Conservation (phyloP, 2,797 vertebrate species). For the Podargus strigoides region DNA sequence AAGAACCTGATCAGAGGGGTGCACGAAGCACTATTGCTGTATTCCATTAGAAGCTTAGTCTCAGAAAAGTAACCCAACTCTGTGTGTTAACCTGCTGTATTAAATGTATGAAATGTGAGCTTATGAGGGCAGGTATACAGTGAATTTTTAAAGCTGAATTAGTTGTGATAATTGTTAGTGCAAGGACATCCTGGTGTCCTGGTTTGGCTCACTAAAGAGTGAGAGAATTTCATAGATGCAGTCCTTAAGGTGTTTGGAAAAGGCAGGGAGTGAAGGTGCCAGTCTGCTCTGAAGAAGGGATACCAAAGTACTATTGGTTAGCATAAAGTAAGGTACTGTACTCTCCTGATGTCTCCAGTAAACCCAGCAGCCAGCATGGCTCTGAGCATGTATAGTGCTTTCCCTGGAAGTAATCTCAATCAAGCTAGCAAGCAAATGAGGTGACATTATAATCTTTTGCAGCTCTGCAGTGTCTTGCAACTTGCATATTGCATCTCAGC, state of each 20-base stretch:
- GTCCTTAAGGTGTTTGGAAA: neutral
- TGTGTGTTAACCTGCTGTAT: neutral
- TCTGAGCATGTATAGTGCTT: fast-evolving
- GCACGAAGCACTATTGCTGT: fast-evolving
- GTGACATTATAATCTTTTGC: neutral
- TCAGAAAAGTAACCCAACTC: neutral
- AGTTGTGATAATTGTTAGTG: neutral
- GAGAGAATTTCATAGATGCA: neutral
- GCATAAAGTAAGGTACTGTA: neutral
- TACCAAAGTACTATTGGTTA: neutral
- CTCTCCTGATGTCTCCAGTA: neutral
- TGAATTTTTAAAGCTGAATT: neutral
- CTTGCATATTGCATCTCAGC: fast-evolving
- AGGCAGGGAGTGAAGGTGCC: neutral
- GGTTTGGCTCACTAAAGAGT: too few species aligned
- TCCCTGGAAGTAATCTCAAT: neutral
- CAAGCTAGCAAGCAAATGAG: fast-evolving
- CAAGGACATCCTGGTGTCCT: neutral
- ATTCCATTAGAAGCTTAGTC: neutral
- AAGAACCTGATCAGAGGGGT: neutral
- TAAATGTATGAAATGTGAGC: fast-evolving
- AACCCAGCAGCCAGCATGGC: neutral
- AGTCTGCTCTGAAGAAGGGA: fast-evolving
- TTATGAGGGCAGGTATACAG: fast-evolving
- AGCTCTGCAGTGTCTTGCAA: neutral